Base-by-base conservation (phyloP, 1,140 invertebrate genomes). In the Drosophila gunungcola region DNA sequence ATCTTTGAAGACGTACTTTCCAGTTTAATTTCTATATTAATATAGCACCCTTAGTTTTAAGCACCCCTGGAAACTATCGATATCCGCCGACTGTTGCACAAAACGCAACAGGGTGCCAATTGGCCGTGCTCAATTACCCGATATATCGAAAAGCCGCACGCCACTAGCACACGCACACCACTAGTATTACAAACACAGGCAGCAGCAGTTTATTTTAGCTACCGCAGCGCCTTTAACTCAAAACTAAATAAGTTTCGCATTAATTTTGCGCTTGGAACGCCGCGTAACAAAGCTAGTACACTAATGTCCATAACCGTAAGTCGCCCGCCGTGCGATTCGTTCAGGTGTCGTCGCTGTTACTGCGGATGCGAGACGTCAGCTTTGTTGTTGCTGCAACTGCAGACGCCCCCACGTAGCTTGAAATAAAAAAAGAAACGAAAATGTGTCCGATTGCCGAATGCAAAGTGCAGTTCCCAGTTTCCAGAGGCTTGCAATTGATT, bases 281-380 rank as follows among this genome's bases (percentile, higher is more conserved):
- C 63, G 76, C 72, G 73, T 69, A 80, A 88, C 60, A 80, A 77
- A 89, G 67, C 57, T 62, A 77, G 73, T 80, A 52, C 73, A 84
- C 88, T 91, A 82, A 91, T 91, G 88, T 91, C 88, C 83, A 91
- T 91, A 84, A 91, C 88, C 88, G 88, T 91, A 91, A 91, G 88
- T 91, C 63, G 27, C 9, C 7, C 41, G 36, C 4, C 27, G 53
- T 42, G 25, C 51, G 39, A 25, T 5, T 25, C n/a, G 27, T 5
- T 4, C 3, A 16, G 10, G n/a, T 36, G 10, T 7, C 25, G 9
- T 9, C 21, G 10, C 5, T 13, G 12, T 12, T 32, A 12, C 21
- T 27, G 49, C 27, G 12, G 41, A 32, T 48, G 41, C 42, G 43
- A 61, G 39, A 57, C 36, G 69, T 45, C 34, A 36, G 67, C 38